Conservation (phyloP, 2,888 invertebrate species). For the Lordiphosa fenestrarum region DNA sequence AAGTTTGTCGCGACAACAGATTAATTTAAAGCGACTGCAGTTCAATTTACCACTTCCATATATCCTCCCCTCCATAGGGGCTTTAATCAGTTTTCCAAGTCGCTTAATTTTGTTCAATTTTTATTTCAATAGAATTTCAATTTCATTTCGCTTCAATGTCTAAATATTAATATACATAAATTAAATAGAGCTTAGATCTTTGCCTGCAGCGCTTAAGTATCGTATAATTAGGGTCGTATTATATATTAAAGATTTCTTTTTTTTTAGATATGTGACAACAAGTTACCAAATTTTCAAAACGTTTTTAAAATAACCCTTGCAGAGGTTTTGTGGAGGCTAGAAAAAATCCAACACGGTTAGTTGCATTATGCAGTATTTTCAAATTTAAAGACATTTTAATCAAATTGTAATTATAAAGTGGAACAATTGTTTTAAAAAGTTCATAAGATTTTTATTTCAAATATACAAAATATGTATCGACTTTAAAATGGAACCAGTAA, state of each 20-base stretch:
- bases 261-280: conserved; percentile 43
- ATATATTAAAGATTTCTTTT: conserved; percentile 8
- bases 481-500: too few species aligned
- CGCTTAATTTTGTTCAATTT: conserved; percentile 30
- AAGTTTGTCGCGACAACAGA: conserved; percentile 73
- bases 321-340: not conserved
- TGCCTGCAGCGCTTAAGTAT: conserved; percentile 68
- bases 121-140: conserved; percentile 55
- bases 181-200: conserved; percentile 63
- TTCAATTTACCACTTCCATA: conserved; percentile 61
- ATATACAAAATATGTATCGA: too few species aligned
- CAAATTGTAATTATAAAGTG: not conserved
- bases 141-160: conserved; percentile 45
- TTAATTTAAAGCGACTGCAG: conserved; percentile 70
- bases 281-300: conserved; percentile 27
- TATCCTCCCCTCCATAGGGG: conserved; percentile 16
- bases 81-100: conserved; percentile 20
- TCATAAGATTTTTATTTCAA: too few species aligned
- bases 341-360: not conserved
- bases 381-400: not conserved
- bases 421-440: too few species aligned
- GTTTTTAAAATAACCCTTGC: conserved; percentile 23
- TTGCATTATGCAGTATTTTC: not conserved
- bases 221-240: conserved; percentile 28
- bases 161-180: conserved; percentile 54